Evolutionary conservation across 2,888 invertebrate species (phyloP), one percentile per base, ranked within the genome.

Genomic region (Resseliella maxima): DNA sequence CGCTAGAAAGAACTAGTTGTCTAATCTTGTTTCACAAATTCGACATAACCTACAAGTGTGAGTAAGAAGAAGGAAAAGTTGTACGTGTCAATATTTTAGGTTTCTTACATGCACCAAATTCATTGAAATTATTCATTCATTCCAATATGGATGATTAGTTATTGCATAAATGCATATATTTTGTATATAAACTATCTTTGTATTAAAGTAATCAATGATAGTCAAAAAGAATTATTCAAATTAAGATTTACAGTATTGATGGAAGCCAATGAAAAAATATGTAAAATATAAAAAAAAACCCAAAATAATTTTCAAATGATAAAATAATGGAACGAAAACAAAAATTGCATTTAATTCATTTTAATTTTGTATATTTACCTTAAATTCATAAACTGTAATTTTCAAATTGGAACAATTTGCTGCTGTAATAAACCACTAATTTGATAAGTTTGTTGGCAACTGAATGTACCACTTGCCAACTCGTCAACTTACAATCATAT

Each of bases 371-470:
- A 35, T 31, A 83, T 35, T 38, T 83, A n/a, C 8, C 24, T 1
- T 3, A 83, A 38, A 1, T 83, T 38, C n/a, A n/a, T 38, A 1
- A 83, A 83, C 8, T 83, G 38, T 24, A 38, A 31, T 31, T 31
- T 72, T 31, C 31, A 0, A 72, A 8, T 31, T 72, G 72, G 15
- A 72, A 72, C 72, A 15, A 21, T 72, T 72, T n/a, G 31, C 72
- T 72, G 72, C 31, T 31, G 31, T 31, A 31, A 12, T 12, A 72
- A 83, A 6, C 41, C 83, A 83, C 83, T 83, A 38, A 83, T 83
- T 83, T 83, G 41, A 83, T 83, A 83, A 83, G 38, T 83, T 83
- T 83, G 83, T 83, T 83, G 83, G 83, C 83, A 83, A 83, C 83
- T 38, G 38, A 83, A 83, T 72, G 15, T 83, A 41, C 38, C 83